These are phyloP conservation scores for Synanthedon andrenaeformis DNA, from an alignment of 2,888 invertebrate genomes.

Conservation along the genomic window DNA sequence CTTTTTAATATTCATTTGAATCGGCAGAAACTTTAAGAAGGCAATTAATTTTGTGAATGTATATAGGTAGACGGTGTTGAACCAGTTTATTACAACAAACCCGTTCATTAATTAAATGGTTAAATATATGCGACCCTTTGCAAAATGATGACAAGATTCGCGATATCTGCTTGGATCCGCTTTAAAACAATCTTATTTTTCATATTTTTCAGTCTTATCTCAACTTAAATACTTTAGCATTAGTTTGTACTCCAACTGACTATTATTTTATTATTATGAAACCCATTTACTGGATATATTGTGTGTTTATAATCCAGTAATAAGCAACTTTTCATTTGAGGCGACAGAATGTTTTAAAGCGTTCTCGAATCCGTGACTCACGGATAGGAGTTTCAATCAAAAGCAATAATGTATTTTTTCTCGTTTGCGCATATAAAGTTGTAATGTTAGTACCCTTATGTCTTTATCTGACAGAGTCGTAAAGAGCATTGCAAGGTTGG, in stretches of 20 bases:
- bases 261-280: no score
- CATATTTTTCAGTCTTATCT: no score
- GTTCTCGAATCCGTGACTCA: background rate
- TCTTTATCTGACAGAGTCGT: constrained; percentile 56
- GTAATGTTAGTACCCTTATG: constrained; percentile 46
- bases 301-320: background rate
- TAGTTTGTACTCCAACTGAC: no score
- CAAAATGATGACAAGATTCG: background rate
- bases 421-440: constrained; percentile 27
- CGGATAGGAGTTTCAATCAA: background rate
- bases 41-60: no score
- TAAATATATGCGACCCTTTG: background rate
- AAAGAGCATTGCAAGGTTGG: constrained; percentile 67
- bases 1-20: no score
- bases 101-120: background rate
- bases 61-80: background rate
- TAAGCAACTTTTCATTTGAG: background rate
- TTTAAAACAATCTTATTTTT: no score
- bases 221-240: no score
- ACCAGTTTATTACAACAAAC: background rate
- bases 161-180: no score
- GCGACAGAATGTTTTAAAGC: background rate
- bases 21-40: no score
- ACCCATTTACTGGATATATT: no score
- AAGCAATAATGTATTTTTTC: background rate